These are phyloP conservation scores for Lynx canadensis DNA, from an alignment of 2,113 vertebrate species.

Conservation along the genomic window DNA sequence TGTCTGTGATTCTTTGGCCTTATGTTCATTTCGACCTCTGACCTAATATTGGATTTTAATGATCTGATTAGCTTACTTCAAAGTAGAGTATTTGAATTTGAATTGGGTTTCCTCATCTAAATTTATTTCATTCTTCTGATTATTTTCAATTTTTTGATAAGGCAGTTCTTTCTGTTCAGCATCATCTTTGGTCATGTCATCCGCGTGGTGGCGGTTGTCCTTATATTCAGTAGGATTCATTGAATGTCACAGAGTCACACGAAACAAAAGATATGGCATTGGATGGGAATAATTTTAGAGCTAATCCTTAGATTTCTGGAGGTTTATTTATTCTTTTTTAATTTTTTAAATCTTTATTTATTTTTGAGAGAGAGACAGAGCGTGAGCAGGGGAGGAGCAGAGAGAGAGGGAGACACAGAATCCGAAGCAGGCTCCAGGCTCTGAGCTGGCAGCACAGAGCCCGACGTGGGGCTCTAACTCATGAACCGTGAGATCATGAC, in stretches of 20 bases:
- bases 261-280: not conserved
- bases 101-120: not conserved
- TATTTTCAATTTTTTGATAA: not conserved
- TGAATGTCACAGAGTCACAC: not conserved
- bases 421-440: no score
- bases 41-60: slow-evolving; percentile 18
- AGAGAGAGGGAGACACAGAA: no score
- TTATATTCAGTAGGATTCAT: not conserved
- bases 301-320: not conserved
- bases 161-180: not conserved
- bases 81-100: not conserved
- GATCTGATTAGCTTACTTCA: not conserved
- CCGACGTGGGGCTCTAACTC: no score
- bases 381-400: no score
- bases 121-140: not conserved
- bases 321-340: not conserved
- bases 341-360: no score
- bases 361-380: no score
- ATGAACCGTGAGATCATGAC: no score
- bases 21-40: not conserved
- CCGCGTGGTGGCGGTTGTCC: not conserved
- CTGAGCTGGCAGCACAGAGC: no score
- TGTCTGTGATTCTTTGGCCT: not conserved
- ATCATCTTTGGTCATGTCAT: not conserved
- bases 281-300: not conserved